phyloP scores from a whole-genome alignment of 1,140 invertebrate genomes.

The Papilio helenus region DNA sequence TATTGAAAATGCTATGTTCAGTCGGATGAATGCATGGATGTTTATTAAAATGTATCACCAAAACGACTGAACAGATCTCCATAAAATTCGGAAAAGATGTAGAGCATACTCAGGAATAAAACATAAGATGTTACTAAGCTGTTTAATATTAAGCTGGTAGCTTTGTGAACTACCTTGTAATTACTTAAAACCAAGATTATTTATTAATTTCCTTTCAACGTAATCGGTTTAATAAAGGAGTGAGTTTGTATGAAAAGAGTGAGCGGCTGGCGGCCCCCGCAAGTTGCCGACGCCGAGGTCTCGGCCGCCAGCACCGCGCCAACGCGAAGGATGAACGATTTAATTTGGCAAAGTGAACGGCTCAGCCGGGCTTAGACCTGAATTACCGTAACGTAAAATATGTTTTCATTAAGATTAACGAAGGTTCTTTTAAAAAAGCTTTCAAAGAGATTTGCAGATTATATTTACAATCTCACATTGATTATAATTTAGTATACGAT shows the following conservation, averaged over 20 bases:
- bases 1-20: too few relatives aligned
- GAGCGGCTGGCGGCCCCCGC: not conserved
- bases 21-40: too few relatives aligned
- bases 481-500: not conserved
- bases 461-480: not conserved
- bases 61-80: too few relatives aligned
- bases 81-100: too few relatives aligned
- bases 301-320: not conserved
- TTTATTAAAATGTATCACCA: too few relatives aligned
- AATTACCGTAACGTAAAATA: conserved; percentile 27
- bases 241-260: not conserved
- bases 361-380: conserved; percentile 35
- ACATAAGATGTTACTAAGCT: not conserved
- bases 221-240: not conserved
- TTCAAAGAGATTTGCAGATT: conserved; percentile 31
- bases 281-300: not conserved
- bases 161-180: not conserved
- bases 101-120: too few relatives aligned
- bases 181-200: not conserved
- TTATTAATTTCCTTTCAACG: not conserved
- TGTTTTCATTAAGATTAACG: conserved; percentile 40
- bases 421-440: conserved; percentile 31
- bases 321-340: conserved; percentile 44
- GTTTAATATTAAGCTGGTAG: not conserved
- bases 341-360: conserved; percentile 47